Evolutionary conservation across 23 tunicate species (phyloP).

Genomic region (Styela plicata): DNA sequence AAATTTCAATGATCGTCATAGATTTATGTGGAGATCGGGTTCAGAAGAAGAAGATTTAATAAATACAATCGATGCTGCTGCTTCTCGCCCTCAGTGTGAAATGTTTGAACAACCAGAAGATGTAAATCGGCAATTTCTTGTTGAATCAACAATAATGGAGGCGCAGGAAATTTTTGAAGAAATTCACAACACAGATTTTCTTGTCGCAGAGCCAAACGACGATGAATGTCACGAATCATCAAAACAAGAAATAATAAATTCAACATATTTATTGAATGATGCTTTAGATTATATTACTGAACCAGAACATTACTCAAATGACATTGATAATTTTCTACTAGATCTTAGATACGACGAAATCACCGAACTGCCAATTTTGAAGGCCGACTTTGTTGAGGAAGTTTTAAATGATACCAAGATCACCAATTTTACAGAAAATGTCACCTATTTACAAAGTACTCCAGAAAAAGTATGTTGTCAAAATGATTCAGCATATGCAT

Average conservation of each 20-base stretch:
- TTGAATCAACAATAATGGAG: too few species aligned
- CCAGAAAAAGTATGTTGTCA: neutral
- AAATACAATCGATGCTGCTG: slow-evolving; percentile 1
- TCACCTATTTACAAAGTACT: too few species aligned
- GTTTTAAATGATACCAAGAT: neutral
- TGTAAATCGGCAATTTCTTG: too few species aligned
- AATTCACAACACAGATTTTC: too few species aligned
- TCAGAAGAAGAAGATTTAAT: slow-evolving; percentile 24
- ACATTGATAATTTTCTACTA: too few species aligned
- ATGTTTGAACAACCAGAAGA: too few species aligned
- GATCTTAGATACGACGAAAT: too few species aligned
- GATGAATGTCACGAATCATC: neutral
- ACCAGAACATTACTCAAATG: too few species aligned
- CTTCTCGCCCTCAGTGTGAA: neutral
- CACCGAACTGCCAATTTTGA: neutral
- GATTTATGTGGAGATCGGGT: slow-evolving; percentile 20
- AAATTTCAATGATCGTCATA: slow-evolving; percentile 10
- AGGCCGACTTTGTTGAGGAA: neutral
- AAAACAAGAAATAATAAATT: neutral
- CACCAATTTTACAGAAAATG: too few species aligned
- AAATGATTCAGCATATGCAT: neutral
- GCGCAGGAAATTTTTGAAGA: too few species aligned
- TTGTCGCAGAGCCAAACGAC: neutral
- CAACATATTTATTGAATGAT: neutral
- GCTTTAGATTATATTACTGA: too few species aligned